Conservation (phyloP, 1,140 invertebrate species). For the Penaeus vannamei region DNA sequence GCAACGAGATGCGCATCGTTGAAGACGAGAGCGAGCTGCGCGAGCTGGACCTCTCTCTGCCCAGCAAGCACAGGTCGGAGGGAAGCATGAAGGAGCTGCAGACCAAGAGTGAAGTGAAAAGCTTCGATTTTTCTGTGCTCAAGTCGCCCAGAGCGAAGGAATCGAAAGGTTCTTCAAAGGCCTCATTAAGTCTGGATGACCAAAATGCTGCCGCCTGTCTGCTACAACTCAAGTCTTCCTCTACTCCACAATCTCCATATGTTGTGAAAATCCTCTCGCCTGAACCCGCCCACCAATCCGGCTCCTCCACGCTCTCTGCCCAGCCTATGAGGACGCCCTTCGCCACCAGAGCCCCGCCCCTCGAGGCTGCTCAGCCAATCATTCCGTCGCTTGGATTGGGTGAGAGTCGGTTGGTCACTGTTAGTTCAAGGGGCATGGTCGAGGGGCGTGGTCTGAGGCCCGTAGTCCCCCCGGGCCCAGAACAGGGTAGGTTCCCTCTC, state of each 20-base stretch:
- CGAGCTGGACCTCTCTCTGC: constrained; percentile 54
- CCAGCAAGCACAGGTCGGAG: constrained; percentile 25
- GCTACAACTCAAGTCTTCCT: constrained; percentile 61
- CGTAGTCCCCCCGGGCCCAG: constrained; percentile 34
- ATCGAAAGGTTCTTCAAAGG: constrained; percentile 33
- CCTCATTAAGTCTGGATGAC: constrained; percentile 54
- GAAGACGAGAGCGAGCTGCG: constrained; percentile 59
- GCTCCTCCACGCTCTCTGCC: constrained; percentile 46
- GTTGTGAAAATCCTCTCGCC: constrained; percentile 58
- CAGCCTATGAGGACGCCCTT: constrained; percentile 41
- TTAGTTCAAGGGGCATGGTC: constrained; percentile 53
- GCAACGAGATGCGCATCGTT: constrained; percentile 61
- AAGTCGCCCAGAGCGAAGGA: constrained; percentile 26
- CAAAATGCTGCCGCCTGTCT: constrained; percentile 59
- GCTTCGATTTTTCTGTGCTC: constrained; percentile 39
- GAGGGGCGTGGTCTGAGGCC: constrained; percentile 48
- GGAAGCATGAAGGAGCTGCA: constrained; percentile 16
- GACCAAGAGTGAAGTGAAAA: constrained; percentile 38
- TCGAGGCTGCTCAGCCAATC: constrained; percentile 53
- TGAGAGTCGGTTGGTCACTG: constrained; percentile 58
- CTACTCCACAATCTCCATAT: constrained; percentile 55
- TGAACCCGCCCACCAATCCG: constrained; percentile 61
- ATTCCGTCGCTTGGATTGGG: constrained; percentile 60
- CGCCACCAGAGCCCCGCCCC: constrained; percentile 52
- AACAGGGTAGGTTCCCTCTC: constrained; percentile 43